phyloP scores from a whole-genome alignment of 2,888 invertebrate species.

The Mesopsocus fuscifrons region DNA sequence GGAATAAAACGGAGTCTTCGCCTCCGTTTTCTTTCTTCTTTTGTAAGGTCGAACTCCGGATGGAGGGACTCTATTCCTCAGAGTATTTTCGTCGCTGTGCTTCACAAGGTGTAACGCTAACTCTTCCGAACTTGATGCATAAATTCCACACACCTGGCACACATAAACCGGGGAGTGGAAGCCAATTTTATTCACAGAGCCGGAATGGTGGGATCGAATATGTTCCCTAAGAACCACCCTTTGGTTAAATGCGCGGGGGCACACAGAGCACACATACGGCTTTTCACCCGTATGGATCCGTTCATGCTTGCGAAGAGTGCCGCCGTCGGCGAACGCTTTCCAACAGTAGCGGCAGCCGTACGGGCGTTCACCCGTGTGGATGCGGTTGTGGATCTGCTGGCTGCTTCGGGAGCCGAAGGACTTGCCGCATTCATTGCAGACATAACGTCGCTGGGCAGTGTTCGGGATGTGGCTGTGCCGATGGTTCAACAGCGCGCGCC shows the following conservation, averaged over 20 bases:
- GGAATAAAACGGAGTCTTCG: no score
- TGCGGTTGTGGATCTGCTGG: conserved; percentile 69
- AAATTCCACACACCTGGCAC: conserved; percentile 57
- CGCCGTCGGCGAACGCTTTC: conserved; percentile 80
- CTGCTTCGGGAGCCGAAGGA: conserved; percentile 51
- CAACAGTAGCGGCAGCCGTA: conserved; percentile 63
- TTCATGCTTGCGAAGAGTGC: conserved; percentile 67
- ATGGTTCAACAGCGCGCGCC: conserved; percentile 46
- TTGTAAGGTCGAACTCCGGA: conserved; percentile 61
- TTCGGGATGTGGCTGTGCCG: conserved; percentile 38
- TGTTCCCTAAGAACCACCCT: conserved; percentile 60
- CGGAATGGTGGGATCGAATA: conserved; percentile 70
- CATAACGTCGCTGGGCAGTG: conserved; percentile 42
- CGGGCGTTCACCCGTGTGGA: conserved; percentile 68
- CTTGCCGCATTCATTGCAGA: conserved; percentile 67
- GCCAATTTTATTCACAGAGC: conserved; percentile 49
- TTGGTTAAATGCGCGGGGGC: conserved; percentile 73
- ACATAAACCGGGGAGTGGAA: conserved; percentile 42
- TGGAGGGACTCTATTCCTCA: conserved; percentile 22
- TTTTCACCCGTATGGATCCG: conserved; percentile 71
- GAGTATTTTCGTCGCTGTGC: conserved; percentile 72
- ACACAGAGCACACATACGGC: conserved; percentile 72
- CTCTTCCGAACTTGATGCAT: conserved; percentile 49
- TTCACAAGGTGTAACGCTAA: conserved; percentile 66
- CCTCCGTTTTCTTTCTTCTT: conserved; percentile 34